Evolutionary conservation across 2,888 invertebrate genomes (phyloP).

Genomic region (Sinopyrophorus schimmeli): DNA sequence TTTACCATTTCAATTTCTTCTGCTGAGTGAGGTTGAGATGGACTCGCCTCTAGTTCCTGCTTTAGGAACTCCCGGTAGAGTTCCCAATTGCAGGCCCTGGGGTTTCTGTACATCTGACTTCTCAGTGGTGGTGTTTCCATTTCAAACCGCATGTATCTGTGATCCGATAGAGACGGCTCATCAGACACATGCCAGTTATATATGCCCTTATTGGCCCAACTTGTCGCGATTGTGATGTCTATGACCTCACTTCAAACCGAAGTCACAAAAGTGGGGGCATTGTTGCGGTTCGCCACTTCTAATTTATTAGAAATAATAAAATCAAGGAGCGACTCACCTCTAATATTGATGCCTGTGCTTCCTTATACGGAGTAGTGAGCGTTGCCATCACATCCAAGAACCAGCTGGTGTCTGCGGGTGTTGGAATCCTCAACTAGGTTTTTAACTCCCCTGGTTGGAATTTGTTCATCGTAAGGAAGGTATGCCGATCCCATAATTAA

Average conservation of each 20-base stretch:
- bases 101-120: conserved; percentile 1
- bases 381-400: not conserved
- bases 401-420: not conserved
- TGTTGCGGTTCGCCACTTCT: not conserved
- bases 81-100: not conserved
- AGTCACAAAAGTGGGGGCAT: not conserved
- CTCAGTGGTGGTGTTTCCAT: not conserved
- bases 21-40: too few species aligned
- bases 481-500: not conserved
- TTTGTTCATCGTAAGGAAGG: not conserved
- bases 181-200: not conserved
- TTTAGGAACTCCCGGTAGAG: too few species aligned
- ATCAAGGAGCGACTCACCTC: conserved; percentile 1
- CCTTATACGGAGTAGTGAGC: not conserved
- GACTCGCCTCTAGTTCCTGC: too few species aligned
- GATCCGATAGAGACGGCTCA: conserved; percentile 4
- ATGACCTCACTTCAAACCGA: not conserved
- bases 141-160: not conserved
- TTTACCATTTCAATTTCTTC: too few species aligned
- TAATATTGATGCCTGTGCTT: conserved; percentile 1
- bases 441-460: not conserved
- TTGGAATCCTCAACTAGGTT: not conserved
- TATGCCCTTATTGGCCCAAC: not conserved
- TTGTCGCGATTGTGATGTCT: not conserved
- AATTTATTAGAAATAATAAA: conserved; percentile 1